Evolutionary conservation across 1,140 invertebrate genomes (phyloP).

Genomic region (Lordiphosa mommai): DNA sequence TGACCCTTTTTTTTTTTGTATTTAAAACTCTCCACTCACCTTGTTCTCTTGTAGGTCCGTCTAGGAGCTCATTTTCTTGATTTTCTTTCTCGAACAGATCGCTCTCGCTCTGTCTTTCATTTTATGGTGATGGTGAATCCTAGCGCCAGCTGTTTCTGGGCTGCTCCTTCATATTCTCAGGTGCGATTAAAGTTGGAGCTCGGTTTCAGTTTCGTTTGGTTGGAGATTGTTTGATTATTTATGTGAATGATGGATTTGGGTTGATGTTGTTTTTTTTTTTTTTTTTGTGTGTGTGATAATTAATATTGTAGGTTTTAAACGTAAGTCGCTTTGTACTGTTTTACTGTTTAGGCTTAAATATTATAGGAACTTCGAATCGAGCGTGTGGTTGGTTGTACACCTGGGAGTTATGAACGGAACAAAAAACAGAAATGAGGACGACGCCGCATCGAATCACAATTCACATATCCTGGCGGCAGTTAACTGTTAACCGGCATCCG

Average conservation of each 20-base stretch:
- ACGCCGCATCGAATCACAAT: slow-evolving; percentile 4
- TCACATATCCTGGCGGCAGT: slow-evolving; percentile 2
- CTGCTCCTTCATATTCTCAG: too few relatives aligned
- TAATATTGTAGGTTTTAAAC: slow-evolving; percentile 2
- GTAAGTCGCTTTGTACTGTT: slow-evolving; percentile 50
- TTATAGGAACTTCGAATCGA: slow-evolving; percentile 69
- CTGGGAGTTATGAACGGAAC: slow-evolving; percentile 13
- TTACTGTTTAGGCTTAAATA: slow-evolving; percentile 45
- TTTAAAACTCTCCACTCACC: too few relatives aligned
- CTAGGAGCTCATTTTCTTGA: too few relatives aligned
- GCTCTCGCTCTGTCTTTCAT: too few relatives aligned
- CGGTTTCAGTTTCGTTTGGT: slow-evolving; percentile 1
- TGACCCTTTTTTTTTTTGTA: too few relatives aligned
- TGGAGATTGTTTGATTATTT: slow-evolving; percentile 6
- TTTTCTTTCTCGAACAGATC: too few relatives aligned
- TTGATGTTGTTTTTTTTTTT: slow-evolving; percentile 1
- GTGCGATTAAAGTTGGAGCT: too few relatives aligned
- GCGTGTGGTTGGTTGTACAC: slow-evolving; percentile 35
- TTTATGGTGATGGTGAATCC: too few relatives aligned
- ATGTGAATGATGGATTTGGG: too few relatives aligned
- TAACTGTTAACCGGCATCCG: slow-evolving; percentile 8
- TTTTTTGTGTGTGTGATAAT: slow-evolving; percentile 5
- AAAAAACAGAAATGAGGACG: background rate
- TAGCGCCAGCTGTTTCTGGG: too few relatives aligned
- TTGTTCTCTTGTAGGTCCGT: too few relatives aligned